Evolutionary conservation across 1,140 invertebrate genomes (phyloP).

Genomic region (Atta texana): DNA sequence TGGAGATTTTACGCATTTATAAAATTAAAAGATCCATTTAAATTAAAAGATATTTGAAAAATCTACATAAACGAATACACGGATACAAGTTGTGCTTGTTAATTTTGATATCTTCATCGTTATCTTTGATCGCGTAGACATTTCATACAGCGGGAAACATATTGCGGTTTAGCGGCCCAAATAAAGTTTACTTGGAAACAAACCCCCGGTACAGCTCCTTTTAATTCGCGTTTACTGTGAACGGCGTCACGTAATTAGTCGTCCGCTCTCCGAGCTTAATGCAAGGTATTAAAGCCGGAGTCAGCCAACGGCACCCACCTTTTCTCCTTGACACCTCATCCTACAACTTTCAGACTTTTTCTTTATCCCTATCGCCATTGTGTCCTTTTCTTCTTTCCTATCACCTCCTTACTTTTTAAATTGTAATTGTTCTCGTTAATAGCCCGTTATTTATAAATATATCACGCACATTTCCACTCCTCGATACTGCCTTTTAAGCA

Average conservation of each 20-base stretch:
- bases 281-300: slow-evolving; percentile 76
- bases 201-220: slow-evolving; percentile 74
- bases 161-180: slow-evolving; percentile 17
- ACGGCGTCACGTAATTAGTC: slow-evolving; percentile 86
- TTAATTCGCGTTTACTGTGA: slow-evolving; percentile 85
- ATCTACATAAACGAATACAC: background rate
- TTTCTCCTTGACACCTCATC: slow-evolving; percentile 70
- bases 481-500: slow-evolving; percentile 10
- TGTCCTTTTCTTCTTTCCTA: slow-evolving; percentile 42
- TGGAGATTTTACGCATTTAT: background rate
- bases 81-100: background rate
- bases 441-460: slow-evolving; percentile 84
- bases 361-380: slow-evolving; percentile 77
- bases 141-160: slow-evolving; percentile 16
- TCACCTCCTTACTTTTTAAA: slow-evolving; percentile 74
- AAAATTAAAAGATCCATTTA: background rate
- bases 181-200: slow-evolving; percentile 48
- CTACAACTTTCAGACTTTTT: slow-evolving; percentile 68
- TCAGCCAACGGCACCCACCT: slow-evolving; percentile 56
- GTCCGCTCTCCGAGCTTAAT: slow-evolving; percentile 82
- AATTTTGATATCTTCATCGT: slow-evolving; percentile 18
- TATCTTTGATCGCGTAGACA: slow-evolving; percentile 16
- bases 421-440: slow-evolving; percentile 81
- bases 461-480: slow-evolving; percentile 41
- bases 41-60: background rate